Evolutionary conservation across 2,113 vertebrate species (phyloP).

Genomic region (Cisticola juncidis): DNA sequence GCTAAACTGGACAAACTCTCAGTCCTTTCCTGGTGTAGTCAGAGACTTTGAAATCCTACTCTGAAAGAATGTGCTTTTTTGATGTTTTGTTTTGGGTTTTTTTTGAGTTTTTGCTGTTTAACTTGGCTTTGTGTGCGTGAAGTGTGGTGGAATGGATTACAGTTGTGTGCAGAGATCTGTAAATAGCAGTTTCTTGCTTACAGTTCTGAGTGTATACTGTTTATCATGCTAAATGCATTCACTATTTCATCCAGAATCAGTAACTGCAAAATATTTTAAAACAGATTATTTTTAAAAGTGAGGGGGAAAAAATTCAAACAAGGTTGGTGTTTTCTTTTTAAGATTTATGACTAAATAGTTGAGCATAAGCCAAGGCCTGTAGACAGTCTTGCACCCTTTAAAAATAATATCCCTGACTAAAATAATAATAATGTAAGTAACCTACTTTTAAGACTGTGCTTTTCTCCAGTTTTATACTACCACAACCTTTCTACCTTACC

Average conservation of each 20-base stretch:
- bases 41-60: neutral
- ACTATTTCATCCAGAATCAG: neutral
- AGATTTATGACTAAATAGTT: neutral
- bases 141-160: constrained; percentile 11
- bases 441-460: neutral
- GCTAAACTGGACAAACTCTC: neutral
- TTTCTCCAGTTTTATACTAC: neutral
- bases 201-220: neutral
- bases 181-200: constrained; percentile 32
- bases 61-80: neutral
- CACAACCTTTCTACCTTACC: neutral
- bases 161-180: constrained; percentile 21
- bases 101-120: neutral
- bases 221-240: neutral
- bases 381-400: neutral
- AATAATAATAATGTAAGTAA: neutral
- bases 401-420: neutral
- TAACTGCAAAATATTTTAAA: neutral
- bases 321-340: neutral
- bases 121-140: neutral
- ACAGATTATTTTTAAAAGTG: neutral
- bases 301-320: neutral
- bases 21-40: neutral
- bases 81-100: too few species aligned
- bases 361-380: neutral